These are phyloP conservation scores for Anticlea derivata DNA, from an alignment of 2,888 invertebrate genomes.

Conservation along the genomic window DNA sequence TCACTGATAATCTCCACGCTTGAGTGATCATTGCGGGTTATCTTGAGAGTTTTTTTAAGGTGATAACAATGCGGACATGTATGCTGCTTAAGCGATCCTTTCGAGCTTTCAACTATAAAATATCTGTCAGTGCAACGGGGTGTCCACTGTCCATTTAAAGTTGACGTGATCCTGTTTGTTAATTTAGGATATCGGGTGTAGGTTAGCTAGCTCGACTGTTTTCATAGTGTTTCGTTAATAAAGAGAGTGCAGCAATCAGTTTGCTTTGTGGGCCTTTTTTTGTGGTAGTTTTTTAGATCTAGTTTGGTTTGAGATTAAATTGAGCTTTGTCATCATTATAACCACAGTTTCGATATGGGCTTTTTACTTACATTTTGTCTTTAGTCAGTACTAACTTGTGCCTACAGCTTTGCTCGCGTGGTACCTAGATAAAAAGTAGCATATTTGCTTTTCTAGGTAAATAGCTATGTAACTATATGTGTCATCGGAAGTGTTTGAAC, in stretches of 20 bases:
- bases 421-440: too few species aligned
- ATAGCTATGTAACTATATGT: too few species aligned
- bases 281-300: background rate
- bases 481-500: too few species aligned
- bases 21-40: constrained; percentile 3
- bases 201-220: constrained; percentile 7
- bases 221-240: constrained; percentile 1
- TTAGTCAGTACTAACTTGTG: too few species aligned
- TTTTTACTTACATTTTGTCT: too few species aligned
- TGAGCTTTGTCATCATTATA: too few species aligned
- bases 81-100: constrained; percentile 2
- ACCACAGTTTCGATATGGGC: too few species aligned
- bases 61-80: background rate
- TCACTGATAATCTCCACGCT: too few species aligned
- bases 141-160: constrained; percentile 24
- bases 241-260: constrained; percentile 3
- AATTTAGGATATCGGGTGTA: constrained; percentile 23
- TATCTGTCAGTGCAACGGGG: constrained; percentile 22
- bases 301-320: too few species aligned
- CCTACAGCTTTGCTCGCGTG: too few species aligned
- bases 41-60: background rate
- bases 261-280: background rate
- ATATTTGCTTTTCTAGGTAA: too few species aligned
- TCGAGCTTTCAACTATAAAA: constrained; percentile 14
- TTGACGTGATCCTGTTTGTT: constrained; percentile 29